Conservation (phyloP, 1,140 invertebrate genomes). For the Hydropsyche tenuis region DNA sequence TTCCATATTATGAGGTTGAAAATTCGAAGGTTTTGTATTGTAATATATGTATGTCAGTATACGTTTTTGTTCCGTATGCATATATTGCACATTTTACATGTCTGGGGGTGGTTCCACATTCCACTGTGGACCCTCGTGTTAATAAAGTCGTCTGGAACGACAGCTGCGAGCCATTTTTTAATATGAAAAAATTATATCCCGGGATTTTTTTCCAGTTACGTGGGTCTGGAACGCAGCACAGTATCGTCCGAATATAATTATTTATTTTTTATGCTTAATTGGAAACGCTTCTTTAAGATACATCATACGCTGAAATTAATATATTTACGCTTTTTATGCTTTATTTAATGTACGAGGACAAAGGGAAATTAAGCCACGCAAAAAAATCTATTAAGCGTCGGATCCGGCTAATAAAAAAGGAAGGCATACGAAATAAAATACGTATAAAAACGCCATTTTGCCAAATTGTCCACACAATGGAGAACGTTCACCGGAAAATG, state of each 20-base stretch:
- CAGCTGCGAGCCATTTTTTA: constrained; percentile 39
- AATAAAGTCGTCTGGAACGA: constrained; percentile 40
- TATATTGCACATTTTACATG: constrained; percentile 32
- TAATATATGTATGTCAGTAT: no score
- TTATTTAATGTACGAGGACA: no score
- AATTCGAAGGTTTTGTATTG: no score
- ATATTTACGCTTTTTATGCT: no score
- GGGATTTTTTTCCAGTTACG: constrained; percentile 11
- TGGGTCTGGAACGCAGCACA: background rate
- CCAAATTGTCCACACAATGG: background rate
- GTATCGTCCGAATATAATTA: no score
- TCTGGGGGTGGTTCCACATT: constrained; percentile 11
- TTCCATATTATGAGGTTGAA: no score
- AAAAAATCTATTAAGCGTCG: no score
- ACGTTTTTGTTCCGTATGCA: background rate
- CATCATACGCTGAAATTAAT: no score
- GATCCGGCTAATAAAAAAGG: background rate
- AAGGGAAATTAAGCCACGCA: no score
- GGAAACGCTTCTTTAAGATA: no score
- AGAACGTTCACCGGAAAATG: constrained; percentile 9
- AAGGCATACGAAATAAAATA: background rate
- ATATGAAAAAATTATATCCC: constrained; percentile 40
- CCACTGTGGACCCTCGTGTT: constrained; percentile 31
- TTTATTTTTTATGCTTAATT: no score
- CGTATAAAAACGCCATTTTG: constrained; percentile 1